Conservation (phyloP, 2,888 invertebrate genomes). For the Helleia helle region DNA sequence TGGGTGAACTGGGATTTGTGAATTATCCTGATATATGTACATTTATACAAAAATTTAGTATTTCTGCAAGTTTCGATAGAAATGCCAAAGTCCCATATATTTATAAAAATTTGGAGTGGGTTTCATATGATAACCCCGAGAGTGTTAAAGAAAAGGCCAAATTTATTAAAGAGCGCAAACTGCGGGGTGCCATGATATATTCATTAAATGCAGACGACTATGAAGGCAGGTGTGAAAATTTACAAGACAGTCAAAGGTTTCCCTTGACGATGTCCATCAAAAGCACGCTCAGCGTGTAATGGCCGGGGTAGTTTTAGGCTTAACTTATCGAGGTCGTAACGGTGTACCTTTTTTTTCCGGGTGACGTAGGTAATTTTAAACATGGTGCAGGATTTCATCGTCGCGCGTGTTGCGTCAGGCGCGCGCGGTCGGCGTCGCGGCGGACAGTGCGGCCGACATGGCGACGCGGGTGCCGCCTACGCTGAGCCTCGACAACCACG, state of each 20-base stretch:
- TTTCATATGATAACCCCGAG: constrained; percentile 83
- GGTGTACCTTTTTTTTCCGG: constrained; percentile 55
- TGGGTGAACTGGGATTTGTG: constrained; percentile 82
- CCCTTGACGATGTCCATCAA: constrained; percentile 34
- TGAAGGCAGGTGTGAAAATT: constrained; percentile 65
- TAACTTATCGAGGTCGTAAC: not conserved
- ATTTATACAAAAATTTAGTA: constrained; percentile 72
- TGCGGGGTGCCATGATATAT: constrained; percentile 89
- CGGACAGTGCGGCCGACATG: constrained; percentile 13
- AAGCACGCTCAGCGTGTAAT: no score
- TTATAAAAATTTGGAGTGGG: constrained; percentile 81
- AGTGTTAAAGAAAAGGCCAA: constrained; percentile 82
- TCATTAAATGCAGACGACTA: constrained; percentile 88
- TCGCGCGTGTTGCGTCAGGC: constrained; percentile 17
- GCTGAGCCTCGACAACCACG: constrained; percentile 23
- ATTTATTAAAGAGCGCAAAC: constrained; percentile 75
- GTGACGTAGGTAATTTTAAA: constrained; percentile 67
- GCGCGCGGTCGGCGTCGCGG: constrained; percentile 9
- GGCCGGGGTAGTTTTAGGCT: not conserved
- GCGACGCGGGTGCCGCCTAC: constrained; percentile 21
- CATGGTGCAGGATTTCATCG: constrained; percentile 61
- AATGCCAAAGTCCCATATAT: constrained; percentile 85
- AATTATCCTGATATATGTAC: constrained; percentile 80
- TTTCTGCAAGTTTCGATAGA: constrained; percentile 73
- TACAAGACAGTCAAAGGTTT: constrained; percentile 23